Conservation (phyloP, 2,797 vertebrate species). For the Bufotes viridis region DNA sequence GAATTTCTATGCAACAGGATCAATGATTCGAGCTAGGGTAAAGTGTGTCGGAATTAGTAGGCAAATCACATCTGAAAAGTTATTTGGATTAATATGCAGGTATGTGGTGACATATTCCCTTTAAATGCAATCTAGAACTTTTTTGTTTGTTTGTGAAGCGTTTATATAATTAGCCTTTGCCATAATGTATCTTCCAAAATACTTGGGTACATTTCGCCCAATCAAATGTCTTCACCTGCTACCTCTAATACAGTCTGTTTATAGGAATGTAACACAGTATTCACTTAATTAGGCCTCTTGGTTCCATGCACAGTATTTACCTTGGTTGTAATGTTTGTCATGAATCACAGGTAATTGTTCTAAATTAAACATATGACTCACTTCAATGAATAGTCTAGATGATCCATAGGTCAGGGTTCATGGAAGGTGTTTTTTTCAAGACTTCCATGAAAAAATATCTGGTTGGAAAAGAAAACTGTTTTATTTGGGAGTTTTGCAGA, state of each 20-base stretch:
- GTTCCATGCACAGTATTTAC: constrained; percentile 46
- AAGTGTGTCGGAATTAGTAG: no score
- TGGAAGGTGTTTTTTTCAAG: constrained; percentile 56
- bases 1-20: no score
- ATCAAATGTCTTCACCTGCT: constrained; percentile 22
- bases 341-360: constrained; percentile 62
- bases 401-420: constrained; percentile 60
- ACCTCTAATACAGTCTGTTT: constrained; percentile 11
- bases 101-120: no score
- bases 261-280: constrained; percentile 5
- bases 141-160: no score
- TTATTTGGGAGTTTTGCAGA: constrained; percentile 77
- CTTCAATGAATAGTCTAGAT: constrained; percentile 51
- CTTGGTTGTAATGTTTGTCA: constrained; percentile 60
- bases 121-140: no score
- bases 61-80: no score
- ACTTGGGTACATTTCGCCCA: not conserved
- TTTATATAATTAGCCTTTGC: not conserved
- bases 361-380: constrained; percentile 63
- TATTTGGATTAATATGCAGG: no score
- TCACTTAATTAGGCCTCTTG: constrained; percentile 4
- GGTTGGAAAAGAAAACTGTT: constrained; percentile 71
- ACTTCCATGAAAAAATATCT: constrained; percentile 63
- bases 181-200: not conserved
- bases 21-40: no score